Conservation (phyloP, 1,140 invertebrate genomes). For the Bombus turneri region DNA sequence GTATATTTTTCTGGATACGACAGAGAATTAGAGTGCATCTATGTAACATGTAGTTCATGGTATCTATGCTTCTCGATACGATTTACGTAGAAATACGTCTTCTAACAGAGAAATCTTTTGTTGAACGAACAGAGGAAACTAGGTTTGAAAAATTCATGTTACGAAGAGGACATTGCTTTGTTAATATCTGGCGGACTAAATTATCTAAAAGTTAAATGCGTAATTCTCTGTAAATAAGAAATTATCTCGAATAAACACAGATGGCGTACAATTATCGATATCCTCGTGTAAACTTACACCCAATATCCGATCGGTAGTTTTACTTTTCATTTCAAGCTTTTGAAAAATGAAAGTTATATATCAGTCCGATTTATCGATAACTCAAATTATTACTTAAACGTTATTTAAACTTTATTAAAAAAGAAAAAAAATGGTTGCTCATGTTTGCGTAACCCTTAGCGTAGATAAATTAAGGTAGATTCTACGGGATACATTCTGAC, state of each 20-base stretch:
- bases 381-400: not conserved
- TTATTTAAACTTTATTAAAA: not conserved
- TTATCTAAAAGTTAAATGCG: not conserved
- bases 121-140: not conserved
- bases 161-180: not conserved
- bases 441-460: slow-evolving; percentile 35
- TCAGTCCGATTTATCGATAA: not conserved
- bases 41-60: no score
- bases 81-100: not conserved
- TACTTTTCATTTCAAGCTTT: no score
- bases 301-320: not conserved
- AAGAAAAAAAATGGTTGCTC: not conserved
- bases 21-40: no score
- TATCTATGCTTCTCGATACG: no score
- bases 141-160: not conserved
- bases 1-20: no score
- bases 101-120: not conserved
- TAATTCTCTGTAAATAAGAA: not conserved
- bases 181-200: not conserved
- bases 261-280: not conserved
- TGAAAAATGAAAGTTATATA: not conserved
- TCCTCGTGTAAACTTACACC: not conserved
- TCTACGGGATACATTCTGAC: slow-evolving; percentile 72
- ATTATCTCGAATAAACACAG: not conserved
- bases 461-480: slow-evolving; percentile 67